These are phyloP conservation scores for Drosophila subquinaria DNA, from an alignment of 2,888 invertebrate genomes.

Conservation along the genomic window DNA sequence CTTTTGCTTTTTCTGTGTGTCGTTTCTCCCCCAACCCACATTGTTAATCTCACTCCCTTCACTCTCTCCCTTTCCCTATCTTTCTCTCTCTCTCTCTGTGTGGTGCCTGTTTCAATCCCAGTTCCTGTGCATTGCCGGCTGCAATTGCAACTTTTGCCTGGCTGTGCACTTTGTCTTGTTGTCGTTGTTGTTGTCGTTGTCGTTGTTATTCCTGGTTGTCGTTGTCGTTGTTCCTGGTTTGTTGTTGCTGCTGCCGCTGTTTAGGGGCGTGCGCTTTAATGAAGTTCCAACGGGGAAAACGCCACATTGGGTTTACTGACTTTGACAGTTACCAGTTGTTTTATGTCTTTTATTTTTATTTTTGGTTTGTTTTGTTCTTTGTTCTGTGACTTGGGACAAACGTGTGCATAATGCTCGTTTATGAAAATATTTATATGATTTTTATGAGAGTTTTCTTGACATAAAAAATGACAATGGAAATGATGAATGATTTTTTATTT, in stretches of 20 bases:
- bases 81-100: slow-evolving; percentile 7
- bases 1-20: slow-evolving; percentile 1
- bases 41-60: slow-evolving; percentile 7
- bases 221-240: slow-evolving; percentile 8
- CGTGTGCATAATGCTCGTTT: slow-evolving; percentile 29
- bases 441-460: not conserved
- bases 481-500: not conserved
- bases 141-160: slow-evolving; percentile 66
- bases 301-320: slow-evolving; percentile 48
- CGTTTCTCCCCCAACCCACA: slow-evolving; percentile 27
- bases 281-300: slow-evolving; percentile 57
- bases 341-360: slow-evolving; percentile 22
- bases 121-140: slow-evolving; percentile 51
- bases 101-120: slow-evolving; percentile 11
- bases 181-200: slow-evolving; percentile 25
- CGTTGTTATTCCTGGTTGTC: slow-evolving; percentile 24
- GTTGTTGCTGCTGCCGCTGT: slow-evolving; percentile 17
- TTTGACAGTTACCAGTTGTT: slow-evolving; percentile 69
- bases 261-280: slow-evolving; percentile 61
- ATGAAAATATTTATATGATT: slow-evolving; percentile 52
- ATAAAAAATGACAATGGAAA: not conserved
- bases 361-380: slow-evolving; percentile 36
- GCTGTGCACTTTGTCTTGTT: slow-evolving; percentile 50
- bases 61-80: not conserved
- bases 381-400: slow-evolving; percentile 26